Base-by-base conservation (phyloP, 2,113 vertebrate genomes). In the Bubo bubo region DNA sequence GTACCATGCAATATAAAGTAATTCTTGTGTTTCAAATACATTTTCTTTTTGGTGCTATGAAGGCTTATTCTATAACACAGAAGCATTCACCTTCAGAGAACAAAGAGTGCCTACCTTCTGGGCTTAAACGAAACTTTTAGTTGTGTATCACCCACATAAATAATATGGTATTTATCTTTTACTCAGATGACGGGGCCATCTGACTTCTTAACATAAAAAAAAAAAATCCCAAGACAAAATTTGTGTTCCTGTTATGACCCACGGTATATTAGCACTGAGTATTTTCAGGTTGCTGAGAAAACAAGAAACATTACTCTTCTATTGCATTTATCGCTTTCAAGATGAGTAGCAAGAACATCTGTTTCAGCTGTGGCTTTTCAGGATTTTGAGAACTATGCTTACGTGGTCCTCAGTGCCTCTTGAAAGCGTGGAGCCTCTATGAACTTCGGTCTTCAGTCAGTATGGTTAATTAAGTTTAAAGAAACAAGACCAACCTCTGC, bases 11-110 rank as follows among this genome's bases (percentile, higher is more conserved):
- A 77, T 71, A 95, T 52, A 86, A 95, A 97, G 74, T 62, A 81
- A 66, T 91, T 71, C 88, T 96, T 96, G 86, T 92, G 39, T 97
- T 96, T 97, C 59, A 97, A 96, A 93, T 76, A 88, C 45, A 84
- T 95, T 84, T 91, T 83, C 14, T 27, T 90, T 93, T 93, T 56
- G 59, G 26, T 92, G 71, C 59, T 77, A 28, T 58, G 55, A 89
- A 92, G 55, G 37, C 37, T 98, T 94, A 97, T 97, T 97, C 93
- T 68, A 62, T 86, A 94, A 56, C 56, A 80, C 8, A 92, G 35
- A 53, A 77, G 11, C 12, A 30, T 85, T 91, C 66, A 76, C 62
- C 70, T 79, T 80, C 3, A 9, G 28, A 84, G 30, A 21, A 84
- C 39, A 64, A 56, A 86, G 9, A 12, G 5, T 71, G 14, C 19